These are phyloP conservation scores for Fregetta grallaria DNA, from an alignment of 2,113 vertebrate species.

Conservation along the genomic window DNA sequence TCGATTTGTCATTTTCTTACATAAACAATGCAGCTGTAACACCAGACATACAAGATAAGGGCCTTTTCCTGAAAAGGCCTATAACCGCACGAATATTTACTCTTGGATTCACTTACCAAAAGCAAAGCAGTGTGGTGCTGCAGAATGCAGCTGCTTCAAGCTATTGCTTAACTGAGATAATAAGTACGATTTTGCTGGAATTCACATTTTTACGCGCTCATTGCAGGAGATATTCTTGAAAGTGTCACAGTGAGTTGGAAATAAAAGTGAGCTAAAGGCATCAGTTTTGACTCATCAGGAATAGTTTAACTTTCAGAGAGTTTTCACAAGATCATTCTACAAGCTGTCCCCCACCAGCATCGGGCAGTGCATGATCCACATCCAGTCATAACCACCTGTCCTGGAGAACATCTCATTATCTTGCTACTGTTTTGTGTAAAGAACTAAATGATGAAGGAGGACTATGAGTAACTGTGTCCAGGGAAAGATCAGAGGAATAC, in stretches of 20 bases:
- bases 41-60: neutral
- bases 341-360: neutral
- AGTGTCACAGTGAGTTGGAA: neutral
- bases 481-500: neutral
- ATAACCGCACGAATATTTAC: rapidly evolving
- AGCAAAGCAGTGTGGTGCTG: neutral
- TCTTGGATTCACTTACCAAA: neutral
- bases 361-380: rapidly evolving
- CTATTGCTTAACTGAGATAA: neutral
- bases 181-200: neutral
- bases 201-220: neutral
- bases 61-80: neutral
- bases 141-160: neutral
- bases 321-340: neutral
- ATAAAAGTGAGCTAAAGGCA: neutral
- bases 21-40: neutral
- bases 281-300: neutral
- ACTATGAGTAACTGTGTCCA: no score
- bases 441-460: neutral
- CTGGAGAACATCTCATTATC: neutral
- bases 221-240: neutral
- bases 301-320: neutral
- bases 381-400: neutral
- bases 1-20: neutral
- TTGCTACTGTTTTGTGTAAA: neutral